These are phyloP conservation scores for Phaethornis superciliosus DNA, from an alignment of 2,113 vertebrate species.

Conservation along the genomic window DNA sequence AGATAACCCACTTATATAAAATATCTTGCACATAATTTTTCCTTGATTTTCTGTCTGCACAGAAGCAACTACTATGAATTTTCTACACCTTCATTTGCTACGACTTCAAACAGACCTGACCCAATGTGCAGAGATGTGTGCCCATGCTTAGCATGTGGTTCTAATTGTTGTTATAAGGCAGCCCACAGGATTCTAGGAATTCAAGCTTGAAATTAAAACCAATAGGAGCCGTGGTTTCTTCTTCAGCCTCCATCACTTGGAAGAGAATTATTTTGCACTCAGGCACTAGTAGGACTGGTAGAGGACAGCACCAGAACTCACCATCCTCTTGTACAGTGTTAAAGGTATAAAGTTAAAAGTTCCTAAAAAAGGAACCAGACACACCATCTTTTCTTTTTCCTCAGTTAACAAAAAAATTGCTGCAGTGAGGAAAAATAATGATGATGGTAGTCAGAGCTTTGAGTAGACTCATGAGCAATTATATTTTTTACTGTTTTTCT, in stretches of 20 bases:
- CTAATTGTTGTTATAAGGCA: background rate
- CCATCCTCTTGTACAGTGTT: background rate
- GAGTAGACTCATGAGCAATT: background rate
- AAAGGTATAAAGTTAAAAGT: background rate
- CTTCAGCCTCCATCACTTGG: background rate
- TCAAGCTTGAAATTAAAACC: background rate
- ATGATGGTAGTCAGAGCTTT: background rate
- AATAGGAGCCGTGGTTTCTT: background rate
- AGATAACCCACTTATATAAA: background rate
- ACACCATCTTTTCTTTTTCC: background rate
- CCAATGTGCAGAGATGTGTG: background rate
- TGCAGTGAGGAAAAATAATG: background rate
- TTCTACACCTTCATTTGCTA: background rate
- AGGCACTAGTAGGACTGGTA: background rate
- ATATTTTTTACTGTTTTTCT: background rate
- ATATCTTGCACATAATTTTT: background rate
- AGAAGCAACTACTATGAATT: background rate
- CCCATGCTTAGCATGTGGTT: background rate
- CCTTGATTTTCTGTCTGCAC: background rate
- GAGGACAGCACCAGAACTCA: background rate
- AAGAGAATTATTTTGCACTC: background rate
- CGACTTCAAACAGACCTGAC: background rate
- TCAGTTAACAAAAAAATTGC: background rate
- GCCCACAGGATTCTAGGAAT: background rate
- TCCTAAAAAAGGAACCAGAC: background rate